phyloP scores from a whole-genome alignment of 2,888 invertebrate genomes.

The Agriopis leucophaearia region DNA sequence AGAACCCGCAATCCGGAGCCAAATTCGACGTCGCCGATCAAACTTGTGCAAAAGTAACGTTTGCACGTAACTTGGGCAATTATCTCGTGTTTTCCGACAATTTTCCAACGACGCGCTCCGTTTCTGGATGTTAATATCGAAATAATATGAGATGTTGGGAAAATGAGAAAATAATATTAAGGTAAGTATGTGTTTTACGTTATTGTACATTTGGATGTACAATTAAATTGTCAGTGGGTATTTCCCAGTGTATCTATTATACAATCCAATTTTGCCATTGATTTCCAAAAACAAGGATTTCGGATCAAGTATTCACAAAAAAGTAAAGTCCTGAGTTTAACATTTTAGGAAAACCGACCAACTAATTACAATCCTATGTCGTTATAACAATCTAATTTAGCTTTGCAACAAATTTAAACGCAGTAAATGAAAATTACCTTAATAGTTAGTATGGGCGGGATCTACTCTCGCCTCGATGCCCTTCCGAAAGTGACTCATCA shows the following conservation, averaged over 20 bases:
- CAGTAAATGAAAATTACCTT: too few species aligned
- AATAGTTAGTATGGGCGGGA: too few species aligned
- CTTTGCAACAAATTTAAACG: too few species aligned
- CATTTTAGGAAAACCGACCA: too few species aligned
- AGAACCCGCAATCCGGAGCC: neutral
- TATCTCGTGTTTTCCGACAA: slow-evolving; percentile 27
- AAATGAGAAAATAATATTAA: slow-evolving; percentile 13
- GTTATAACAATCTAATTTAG: too few species aligned
- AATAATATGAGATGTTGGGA: slow-evolving; percentile 5
- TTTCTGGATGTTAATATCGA: neutral
- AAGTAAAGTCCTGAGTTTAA: too few species aligned
- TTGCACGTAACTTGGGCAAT: slow-evolving; percentile 24
- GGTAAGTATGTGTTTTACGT: neutral
- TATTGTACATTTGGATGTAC: neutral
- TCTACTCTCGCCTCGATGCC: too few species aligned
- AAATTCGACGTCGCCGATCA: slow-evolving; percentile 4
- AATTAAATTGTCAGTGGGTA: neutral
- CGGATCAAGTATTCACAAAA: too few species aligned
- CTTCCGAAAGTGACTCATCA: too few species aligned
- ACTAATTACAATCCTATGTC: too few species aligned
- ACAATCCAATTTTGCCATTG: too few species aligned
- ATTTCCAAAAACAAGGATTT: too few species aligned
- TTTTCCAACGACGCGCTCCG: slow-evolving; percentile 9
- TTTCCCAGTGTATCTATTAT: neutral
- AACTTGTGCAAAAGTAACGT: slow-evolving; percentile 14